Evolutionary conservation across 2,797 vertebrate species (phyloP).

Genomic region (Pseudochirops cupreus): DNA sequence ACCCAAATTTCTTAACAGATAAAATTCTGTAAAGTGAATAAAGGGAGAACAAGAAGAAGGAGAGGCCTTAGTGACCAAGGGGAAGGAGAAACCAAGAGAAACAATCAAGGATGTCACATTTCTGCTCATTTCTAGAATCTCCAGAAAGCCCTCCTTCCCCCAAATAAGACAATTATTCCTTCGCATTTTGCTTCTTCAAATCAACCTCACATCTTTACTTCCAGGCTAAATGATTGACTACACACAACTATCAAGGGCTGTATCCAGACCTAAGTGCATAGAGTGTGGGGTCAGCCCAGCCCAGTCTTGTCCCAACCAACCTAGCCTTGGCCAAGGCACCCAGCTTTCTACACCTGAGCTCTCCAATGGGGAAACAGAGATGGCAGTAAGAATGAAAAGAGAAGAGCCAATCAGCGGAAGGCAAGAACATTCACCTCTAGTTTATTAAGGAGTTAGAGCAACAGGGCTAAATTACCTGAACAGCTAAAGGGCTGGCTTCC

Average conservation of each 20-base stretch:
- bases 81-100: background rate
- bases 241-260: background rate
- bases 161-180: background rate
- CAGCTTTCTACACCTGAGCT: background rate
- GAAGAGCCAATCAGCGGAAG: background rate
- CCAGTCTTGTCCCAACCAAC: background rate
- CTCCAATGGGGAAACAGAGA: background rate
- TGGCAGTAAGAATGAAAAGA: background rate
- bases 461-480: background rate
- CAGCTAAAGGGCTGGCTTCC: background rate
- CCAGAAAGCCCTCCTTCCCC: background rate
- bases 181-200: background rate
- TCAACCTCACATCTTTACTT: background rate
- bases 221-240: background rate
- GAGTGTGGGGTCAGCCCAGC: background rate
- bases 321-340: background rate
- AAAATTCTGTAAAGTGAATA: background rate
- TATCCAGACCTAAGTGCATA: background rate
- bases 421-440: background rate
- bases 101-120: background rate
- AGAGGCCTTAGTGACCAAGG: background rate
- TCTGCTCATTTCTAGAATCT: background rate
- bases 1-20: background rate
- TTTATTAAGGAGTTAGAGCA: background rate
- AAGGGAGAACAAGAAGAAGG: background rate